Evolutionary conservation across 2,888 invertebrate species (phyloP).

Genomic region (Tipula vernalis): DNA sequence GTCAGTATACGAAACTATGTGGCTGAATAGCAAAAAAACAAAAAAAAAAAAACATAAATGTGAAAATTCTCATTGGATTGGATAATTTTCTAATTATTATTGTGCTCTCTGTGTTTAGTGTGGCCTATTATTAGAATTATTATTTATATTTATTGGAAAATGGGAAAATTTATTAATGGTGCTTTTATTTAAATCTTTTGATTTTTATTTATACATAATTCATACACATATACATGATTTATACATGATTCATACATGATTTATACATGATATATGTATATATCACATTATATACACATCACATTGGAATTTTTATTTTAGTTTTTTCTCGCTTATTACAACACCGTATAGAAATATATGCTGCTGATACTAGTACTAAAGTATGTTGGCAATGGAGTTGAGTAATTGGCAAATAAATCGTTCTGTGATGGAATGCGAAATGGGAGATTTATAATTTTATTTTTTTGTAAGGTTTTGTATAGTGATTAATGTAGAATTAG

Average conservation of each 20-base stretch:
- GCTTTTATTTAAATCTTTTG: not conserved
- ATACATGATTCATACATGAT: too few species aligned
- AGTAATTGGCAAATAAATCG: not conserved
- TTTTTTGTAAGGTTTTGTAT: not conserved
- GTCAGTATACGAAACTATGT: not conserved
- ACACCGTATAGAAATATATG: not conserved
- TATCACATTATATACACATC: not conserved
- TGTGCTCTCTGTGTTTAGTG: not conserved
- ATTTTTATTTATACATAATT: not conserved
- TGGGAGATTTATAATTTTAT: not conserved
- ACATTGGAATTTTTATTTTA: not conserved
- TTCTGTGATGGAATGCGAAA: not conserved
- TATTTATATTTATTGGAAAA: not conserved
- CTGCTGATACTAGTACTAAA: not conserved
- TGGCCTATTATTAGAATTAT: not conserved
- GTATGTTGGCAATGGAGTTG: not conserved
- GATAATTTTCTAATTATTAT: not conserved
- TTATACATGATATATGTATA: too few species aligned
- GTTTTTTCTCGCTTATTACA: not conserved
- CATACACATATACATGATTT: too few species aligned
- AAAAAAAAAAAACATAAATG: not conserved
- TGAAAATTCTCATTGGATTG: not conserved
- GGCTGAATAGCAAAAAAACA: not conserved
- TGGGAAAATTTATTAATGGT: not conserved
- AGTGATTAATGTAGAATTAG: not conserved